Base-by-base conservation (phyloP, 2,888 invertebrate genomes). In the Dilophus febrilis region DNA sequence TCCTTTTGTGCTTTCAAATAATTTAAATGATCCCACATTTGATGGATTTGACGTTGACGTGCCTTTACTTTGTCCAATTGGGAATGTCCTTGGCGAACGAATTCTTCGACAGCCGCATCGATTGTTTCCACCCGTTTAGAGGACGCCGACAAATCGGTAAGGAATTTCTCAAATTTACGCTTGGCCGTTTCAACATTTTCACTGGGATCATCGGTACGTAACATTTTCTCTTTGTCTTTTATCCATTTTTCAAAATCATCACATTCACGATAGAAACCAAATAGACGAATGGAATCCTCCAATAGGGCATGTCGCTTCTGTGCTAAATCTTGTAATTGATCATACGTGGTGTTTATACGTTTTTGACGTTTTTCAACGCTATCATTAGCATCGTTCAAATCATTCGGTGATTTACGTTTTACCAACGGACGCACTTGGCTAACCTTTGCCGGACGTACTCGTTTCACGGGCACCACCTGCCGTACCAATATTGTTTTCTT, bases 241-340 rank as follows among this genome's bases (percentile, higher is more conserved):
- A 95, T 91, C 95, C 97, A 98, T 50, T 79, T 79, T 60, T 95
- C 94, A 57, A 98, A 94, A 63, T 92, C 92, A 53, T 95, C 94
- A 61, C 97, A 97, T 56, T 97, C 95, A 10, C 86, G 76, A 64
- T 88, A 92, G 68, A 97, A 94, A 40, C 82, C 82, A 64, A 85
- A 94, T 42, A 95, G 65, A 49, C 86, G 75, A 50, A 92, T 88
- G 0, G 94, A 85, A 56, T 95, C 95, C 49, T 90, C 88, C 4
- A 97, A 68, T 30, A 88, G 72, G 0, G 81, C 77, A 46, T 84
- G 81, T 0, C 95, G 73, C 18, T 78, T 74, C 51, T 77, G 68
- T 0, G 91, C 87, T 43, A 87, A 69, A 42, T 83, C 74, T 40
- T 81, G 72, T 5, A 95, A 71, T 48, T 87, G 78, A 36, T 76